Evolutionary conservation across 2,888 invertebrate species (phyloP), one percentile per base, ranked within the genome.

Genomic region (Athalia rosae): DNA sequence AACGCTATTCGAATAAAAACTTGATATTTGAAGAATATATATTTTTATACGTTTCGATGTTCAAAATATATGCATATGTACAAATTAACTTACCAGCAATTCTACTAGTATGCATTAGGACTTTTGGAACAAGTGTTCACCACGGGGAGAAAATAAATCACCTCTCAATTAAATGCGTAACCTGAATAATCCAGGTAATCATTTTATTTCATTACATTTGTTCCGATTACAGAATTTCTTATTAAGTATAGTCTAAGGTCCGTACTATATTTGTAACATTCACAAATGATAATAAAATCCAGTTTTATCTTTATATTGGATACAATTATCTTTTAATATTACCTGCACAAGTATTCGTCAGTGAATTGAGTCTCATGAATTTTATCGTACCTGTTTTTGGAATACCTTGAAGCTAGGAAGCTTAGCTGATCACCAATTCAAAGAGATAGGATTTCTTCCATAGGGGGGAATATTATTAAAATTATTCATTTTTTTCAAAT

Each of bases 1-100:
- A 3, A 47, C 45, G 0, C 43, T 71, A 58, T 58, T 58, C 45
- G 56, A 58, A 11, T 45, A 1, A 58, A 8, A 8, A 59, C 9
- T 58, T 43, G 45, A 47, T n/a, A 28, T 41, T 41, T 28, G 53
- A 4, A 53, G 15, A 50, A 53, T 11, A 67, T 67, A 67, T 67
- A 67, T 28, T 71, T 71, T 71, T 71, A 71, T 71, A 58, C 71
- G 28, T 50, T 47, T 67, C 41, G 48, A 6, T 67, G 50, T 67
- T 67, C 41, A n/a, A 67, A 41, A 67, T 28, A 28, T 28, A 28
- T n/a, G n/a, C 28, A 67, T 7, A 28, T 15, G 53, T 53, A 53
- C 11, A 53, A 67, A 67, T 53, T 6, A 28, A 67, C 8, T 50
- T 67, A 2, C 28, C 9, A 53, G 53, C 41, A 41, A 11, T 7